Base-by-base conservation (phyloP, 2,888 invertebrate genomes). In the Spisula solida region DNA sequence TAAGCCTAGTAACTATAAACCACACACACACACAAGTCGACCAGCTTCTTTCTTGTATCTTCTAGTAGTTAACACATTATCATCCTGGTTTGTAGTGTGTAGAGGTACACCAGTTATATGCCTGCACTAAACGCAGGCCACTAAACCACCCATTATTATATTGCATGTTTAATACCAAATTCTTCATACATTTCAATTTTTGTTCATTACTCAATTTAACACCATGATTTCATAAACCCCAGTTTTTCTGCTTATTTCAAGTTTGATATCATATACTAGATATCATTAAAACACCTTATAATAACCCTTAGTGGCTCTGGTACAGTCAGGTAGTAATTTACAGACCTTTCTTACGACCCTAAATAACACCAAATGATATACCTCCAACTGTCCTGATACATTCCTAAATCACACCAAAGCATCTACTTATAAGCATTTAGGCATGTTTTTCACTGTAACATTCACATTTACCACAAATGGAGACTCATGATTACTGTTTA, bases 221-320 rank as follows among this genome's bases (percentile, higher is more conserved):
- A 66, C 60, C 10, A 25, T 25, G 25, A 25, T 66, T 66, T 66
- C 5, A 66, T 25, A 2, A 66, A n/a, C 60, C n/a, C n/a, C 25
- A 66, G 2, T 56, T 66, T 60, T 66, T 66, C 25, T 10, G 25
- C 1, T 66, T 8, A 25, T n/a, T 66, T 25, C 10, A 66, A 66
- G 60, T 66, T n/a, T 66, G 60, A 66, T 66, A 66, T 66, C 60
- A 25, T 66, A 25, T 25, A 66, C 60, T n/a, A 25, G 60, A 66
- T 66, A 66, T 66, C 60, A 25, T 25, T 25, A 25, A n/a, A 25
- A 25, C 60, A 66, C 60, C n/a, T 66, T 66, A 66, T 4, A 0
- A 20, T 78, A n/a, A 86, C 80, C 78, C 81, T 78, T 48, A 78
- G 90, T 90, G 90, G 90, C 90, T 90, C 90, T 90, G 90, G 90